Base-by-base conservation (phyloP, 2,113 vertebrate genomes). In the Tamias sibiricus region DNA sequence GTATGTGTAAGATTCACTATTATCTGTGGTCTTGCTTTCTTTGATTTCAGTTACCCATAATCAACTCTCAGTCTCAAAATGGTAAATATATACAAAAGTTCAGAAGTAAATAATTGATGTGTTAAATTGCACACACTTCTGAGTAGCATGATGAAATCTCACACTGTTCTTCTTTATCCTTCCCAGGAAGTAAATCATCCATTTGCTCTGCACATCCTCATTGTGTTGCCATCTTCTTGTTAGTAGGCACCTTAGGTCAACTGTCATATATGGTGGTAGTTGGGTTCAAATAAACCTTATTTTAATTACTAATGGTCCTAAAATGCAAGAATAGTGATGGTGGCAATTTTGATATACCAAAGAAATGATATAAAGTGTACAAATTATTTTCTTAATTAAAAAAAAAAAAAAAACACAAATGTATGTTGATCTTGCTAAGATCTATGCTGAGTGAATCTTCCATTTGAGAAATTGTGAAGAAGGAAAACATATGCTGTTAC, bases 341-440 rank as follows among this genome's bases (percentile, higher is more conserved):
- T 52, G 32, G 24, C 35, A 77, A n/a, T 20, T 77, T 5, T 49
- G 1, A 17, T 17, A 8, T 4, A 10, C 9, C 47, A 79, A 76
- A 35, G 0, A 68, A 0, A 68, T 1, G 28, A 2, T 49, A 2
- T 24, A 66, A 79, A 68, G 4, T n/a, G 13, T 62, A 0, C 20
- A 17, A 28, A 19, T 24, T 30, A 40, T 68, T 52, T 30, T 30
- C 35, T 52, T 52, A 75, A 44, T 4, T 24, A 57, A 59, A 26
- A 20, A 59, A 75, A 59, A 13, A 14, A 62, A 75, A 32, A 13
- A 14, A 62, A 75, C 20, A 35, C 47, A 16, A 42, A 26, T 88
- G 6, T 75, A 14, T 44, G 40, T 37, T 76, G 26, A 2, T 2
- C 19, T 47, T 64, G 24, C 42, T 49, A 42, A 89, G 8, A 49